phyloP scores from a whole-genome alignment of 2,888 invertebrate species.

The Lottia scabra region DNA sequence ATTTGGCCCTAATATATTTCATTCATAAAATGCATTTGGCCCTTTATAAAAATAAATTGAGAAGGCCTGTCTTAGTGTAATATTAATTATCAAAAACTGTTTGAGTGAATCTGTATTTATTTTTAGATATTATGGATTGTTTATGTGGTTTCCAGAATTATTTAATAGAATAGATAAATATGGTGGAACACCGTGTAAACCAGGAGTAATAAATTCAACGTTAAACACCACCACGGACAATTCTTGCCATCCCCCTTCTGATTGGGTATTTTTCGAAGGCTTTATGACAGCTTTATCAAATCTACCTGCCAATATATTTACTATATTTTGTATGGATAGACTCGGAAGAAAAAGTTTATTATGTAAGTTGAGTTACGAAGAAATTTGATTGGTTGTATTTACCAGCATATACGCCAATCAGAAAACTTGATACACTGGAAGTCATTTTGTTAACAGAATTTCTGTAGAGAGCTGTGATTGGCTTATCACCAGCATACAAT shows the following conservation, averaged over 20 bases:
- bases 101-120: not conserved
- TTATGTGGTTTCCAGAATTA: slow-evolving; percentile 98
- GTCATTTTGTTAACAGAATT: too few species aligned
- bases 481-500: too few species aligned
- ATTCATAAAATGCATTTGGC: too few species aligned
- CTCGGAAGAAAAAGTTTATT: slow-evolving; percentile 64
- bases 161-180: slow-evolving; percentile 79
- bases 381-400: not conserved
- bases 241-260: slow-evolving; percentile 32
- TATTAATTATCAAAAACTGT: too few species aligned
- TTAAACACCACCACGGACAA: slow-evolving; percentile 16
- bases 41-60: too few species aligned
- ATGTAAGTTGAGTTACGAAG: slow-evolving; percentile 44
- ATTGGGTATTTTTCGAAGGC: slow-evolving; percentile 60
- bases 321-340: slow-evolving; percentile 65
- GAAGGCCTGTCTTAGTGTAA: too few species aligned
- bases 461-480: too few species aligned
- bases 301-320: slow-evolving; percentile 66
- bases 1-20: too few species aligned
- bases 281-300: slow-evolving; percentile 66
- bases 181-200: slow-evolving; percentile 60
- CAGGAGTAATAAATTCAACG: slow-evolving; percentile 9
- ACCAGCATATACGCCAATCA: too few species aligned
- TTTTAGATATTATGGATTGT: slow-evolving; percentile 87
- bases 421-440: too few species aligned